Conservation (phyloP, 2,113 vertebrate genomes). For the Melierax canorus region DNA sequence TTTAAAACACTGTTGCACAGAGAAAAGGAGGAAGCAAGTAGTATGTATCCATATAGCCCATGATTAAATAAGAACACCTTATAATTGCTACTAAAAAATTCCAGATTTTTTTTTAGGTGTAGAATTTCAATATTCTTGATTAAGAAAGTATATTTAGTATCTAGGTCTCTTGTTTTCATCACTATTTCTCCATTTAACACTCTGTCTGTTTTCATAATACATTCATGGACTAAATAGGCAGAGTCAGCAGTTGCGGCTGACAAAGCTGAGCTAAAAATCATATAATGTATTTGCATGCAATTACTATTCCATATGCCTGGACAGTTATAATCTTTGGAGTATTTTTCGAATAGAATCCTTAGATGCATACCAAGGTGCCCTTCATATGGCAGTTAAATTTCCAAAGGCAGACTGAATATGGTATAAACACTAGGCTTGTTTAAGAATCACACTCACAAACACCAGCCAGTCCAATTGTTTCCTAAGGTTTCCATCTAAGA, state of each 20-base stretch:
- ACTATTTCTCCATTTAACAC: background rate
- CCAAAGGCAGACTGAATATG: background rate
- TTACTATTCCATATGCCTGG: background rate
- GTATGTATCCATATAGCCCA: fast-evolving
- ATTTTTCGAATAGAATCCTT: background rate
- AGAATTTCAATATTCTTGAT: background rate
- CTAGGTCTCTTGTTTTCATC: background rate
- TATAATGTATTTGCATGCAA: background rate
- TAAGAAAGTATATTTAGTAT: background rate
- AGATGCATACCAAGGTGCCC: constrained; percentile 8
- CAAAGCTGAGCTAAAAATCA: background rate
- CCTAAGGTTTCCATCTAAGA: background rate
- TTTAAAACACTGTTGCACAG: background rate
- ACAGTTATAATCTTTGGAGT: background rate
- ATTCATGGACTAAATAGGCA: background rate
- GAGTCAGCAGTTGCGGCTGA: background rate
- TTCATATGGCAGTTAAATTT: background rate
- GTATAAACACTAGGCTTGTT: background rate
- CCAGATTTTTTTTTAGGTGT: background rate
- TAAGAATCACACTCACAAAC: background rate
- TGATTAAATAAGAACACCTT: background rate
- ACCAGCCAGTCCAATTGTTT: background rate
- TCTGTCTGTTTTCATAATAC: background rate
- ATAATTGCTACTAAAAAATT: background rate
- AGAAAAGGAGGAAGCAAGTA: background rate